Base-by-base conservation (phyloP, 2,888 invertebrate species). In the Busseola fusca region DNA sequence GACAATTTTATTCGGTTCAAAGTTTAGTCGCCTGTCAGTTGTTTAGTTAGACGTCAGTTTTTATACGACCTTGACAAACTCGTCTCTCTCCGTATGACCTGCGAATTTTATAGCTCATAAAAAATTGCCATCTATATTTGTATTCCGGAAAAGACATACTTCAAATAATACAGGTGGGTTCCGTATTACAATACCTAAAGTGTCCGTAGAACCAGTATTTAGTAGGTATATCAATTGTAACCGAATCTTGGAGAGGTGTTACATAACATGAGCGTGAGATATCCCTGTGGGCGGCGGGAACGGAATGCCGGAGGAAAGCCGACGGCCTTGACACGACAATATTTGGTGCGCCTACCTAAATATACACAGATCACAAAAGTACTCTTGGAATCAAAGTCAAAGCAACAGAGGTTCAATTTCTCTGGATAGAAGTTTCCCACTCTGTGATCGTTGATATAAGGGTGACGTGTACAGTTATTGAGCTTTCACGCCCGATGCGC, bases 251-350 rank as follows among this genome's bases (percentile, higher is more conserved):
- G 78, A 79, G 87, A 88, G 90, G 91, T 91, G 92, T 95, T 94
- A 94, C 93, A 90, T 92, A 95, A 95, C 89, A 87, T 87, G 82
- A 90, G 91, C 90, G 94, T 94, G 94, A 95, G 94, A 94, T 94
- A 94, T 93, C 93, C 94, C 94, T 88, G 95, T 95, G 94, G 95
- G 95, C 94, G 94, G 91, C 89, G 90, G 91, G 90, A 91, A 90
- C 89, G 94, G 95, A 95, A 95, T 95, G 95, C 88, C 87, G 93
- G 93, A 95, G 93, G 94, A 95, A 95, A 95, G 95, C 93, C 87
- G 94, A 82, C 91, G 95, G 91, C 95, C 95, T 95, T 95, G 95
- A 95, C 95, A 95, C 91, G 89, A 94, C 94, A 92, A 93, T 91
- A 93, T 94, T 94, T 92, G 93, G 93, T 93, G 90, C 91, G 91